phyloP scores from a whole-genome alignment of 2,113 vertebrate species.

The Bagarius yarrelli region DNA sequence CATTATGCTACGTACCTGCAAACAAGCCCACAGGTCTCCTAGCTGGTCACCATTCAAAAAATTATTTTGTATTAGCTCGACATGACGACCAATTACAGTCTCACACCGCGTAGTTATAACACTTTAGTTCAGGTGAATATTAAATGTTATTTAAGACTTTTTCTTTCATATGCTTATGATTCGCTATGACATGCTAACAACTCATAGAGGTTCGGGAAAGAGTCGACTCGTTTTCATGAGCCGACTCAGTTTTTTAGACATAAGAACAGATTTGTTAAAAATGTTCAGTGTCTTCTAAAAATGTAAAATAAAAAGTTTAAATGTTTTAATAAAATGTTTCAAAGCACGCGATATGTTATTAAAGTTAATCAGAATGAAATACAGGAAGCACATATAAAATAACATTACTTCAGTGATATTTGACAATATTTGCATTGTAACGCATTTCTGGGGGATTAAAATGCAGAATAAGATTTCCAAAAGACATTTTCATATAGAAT shows the following conservation, averaged over 20 bases:
- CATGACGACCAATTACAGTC: background rate
- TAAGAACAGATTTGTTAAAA: no score
- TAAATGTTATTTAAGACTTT: background rate
- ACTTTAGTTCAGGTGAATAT: background rate
- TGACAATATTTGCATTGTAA: background rate
- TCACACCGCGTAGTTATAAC: background rate
- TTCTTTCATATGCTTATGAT: background rate
- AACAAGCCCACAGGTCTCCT: constrained; percentile 5
- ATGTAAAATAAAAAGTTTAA: no score
- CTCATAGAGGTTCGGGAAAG: background rate
- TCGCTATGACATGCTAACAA: background rate
- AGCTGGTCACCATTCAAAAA: background rate
- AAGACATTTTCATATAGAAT: background rate
- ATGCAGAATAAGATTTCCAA: background rate
- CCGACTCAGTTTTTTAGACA: no score
- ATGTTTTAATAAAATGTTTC: no score
- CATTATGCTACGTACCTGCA: constrained; percentile 12
- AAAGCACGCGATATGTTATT: background rate
- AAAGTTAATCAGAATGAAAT: background rate
- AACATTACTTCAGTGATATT: background rate
- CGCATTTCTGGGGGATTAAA: background rate
- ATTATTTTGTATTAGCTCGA: background rate
- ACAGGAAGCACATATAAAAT: background rate
- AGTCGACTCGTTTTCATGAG: background rate
- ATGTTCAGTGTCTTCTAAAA: no score